These are phyloP conservation scores for Cardinalis cardinalis DNA, from an alignment of 2,113 vertebrate genomes.

Conservation along the genomic window DNA sequence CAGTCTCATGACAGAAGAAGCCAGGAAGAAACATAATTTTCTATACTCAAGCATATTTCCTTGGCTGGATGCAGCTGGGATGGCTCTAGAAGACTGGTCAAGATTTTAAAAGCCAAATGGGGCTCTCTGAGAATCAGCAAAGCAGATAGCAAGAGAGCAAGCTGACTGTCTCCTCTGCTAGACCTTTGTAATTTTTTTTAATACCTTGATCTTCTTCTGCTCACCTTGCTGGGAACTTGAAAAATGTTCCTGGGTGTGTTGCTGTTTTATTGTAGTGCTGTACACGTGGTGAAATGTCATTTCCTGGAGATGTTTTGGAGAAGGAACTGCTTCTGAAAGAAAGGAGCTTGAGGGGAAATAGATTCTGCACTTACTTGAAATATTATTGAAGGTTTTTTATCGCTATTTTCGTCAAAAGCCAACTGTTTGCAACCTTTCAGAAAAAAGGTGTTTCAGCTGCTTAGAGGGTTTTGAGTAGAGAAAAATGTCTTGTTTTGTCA, in stretches of 20 bases:
- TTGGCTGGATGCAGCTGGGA: neutral
- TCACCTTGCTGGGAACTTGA: neutral
- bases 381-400: neutral
- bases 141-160: neutral
- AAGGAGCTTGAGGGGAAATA: neutral
- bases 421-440: neutral
- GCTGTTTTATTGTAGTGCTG: neutral
- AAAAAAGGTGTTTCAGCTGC: neutral
- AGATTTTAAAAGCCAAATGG: neutral
- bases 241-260: neutral
- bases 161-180: neutral
- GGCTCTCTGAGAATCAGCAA: neutral
- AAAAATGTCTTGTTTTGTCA: neutral
- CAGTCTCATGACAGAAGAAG: neutral
- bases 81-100: neutral
- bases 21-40: neutral
- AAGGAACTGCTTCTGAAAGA: constrained; percentile 10
- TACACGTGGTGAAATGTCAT: neutral
- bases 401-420: neutral
- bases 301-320: neutral
- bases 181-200: neutral
- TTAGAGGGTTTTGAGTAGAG: neutral
- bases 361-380: neutral
- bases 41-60: neutral
- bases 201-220: neutral